Evolutionary conservation across 2,888 invertebrate species (phyloP).

Genomic region (Pyrrhosoma nymphula): DNA sequence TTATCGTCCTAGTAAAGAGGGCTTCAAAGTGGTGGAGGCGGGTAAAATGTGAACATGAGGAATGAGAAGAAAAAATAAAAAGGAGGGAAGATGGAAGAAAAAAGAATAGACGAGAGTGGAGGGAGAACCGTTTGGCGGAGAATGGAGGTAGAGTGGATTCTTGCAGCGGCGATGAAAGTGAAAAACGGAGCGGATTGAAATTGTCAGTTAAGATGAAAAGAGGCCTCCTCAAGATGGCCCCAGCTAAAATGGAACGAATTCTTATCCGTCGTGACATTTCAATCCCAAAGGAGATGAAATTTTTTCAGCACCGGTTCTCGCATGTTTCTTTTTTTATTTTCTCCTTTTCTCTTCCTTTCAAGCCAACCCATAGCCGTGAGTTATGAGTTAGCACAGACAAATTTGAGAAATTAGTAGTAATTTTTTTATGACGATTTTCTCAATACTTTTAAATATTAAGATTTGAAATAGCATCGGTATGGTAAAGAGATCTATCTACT

Average conservation of each 20-base stretch:
- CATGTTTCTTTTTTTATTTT: neutral
- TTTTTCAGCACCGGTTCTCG: neutral
- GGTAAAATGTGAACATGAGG: no score
- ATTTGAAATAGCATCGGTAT: no score
- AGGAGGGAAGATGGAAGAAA: neutral
- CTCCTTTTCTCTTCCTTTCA: neutral
- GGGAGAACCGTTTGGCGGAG: no score
- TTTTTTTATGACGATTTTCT: neutral
- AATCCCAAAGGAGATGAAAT: neutral
- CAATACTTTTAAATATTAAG: no score
- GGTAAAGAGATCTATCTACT: no score
- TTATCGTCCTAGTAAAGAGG: no score
- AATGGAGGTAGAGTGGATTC: neutral
- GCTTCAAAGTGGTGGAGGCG: no score
- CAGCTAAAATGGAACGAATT: neutral
- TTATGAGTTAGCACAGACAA: neutral
- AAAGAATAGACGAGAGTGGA: neutral
- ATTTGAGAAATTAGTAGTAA: neutral
- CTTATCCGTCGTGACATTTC: neutral
- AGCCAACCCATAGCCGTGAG: neutral
- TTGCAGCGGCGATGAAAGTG: neutral
- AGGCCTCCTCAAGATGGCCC: neutral
- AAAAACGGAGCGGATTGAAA: slow-evolving; percentile 15
- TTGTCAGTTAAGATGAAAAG: slow-evolving; percentile 30
- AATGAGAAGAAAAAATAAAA: no score